Conservation (phyloP, 1,140 invertebrate genomes). For the Macrotrachela quadricornifera region DNA sequence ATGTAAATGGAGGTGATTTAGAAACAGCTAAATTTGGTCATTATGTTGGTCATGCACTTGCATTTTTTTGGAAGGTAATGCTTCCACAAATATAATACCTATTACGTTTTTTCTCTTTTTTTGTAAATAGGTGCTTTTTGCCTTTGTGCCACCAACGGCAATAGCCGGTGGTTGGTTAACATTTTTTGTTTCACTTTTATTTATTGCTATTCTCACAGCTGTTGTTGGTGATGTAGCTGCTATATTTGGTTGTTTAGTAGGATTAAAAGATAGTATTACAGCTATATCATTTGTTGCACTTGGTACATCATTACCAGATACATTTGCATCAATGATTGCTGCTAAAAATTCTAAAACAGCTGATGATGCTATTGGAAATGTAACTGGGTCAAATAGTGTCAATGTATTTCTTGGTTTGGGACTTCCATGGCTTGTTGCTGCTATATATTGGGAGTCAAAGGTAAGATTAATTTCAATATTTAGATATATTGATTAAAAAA, state of each 20-base stretch:
- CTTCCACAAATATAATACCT: too few species aligned
- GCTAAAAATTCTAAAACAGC: constrained; percentile 32
- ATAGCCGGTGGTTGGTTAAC: constrained; percentile 41
- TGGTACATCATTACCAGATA: constrained; percentile 47
- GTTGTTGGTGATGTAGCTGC: constrained; percentile 42
- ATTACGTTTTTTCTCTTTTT: too few species aligned
- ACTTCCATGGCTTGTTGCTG: constrained; percentile 42
- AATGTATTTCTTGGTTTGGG: constrained; percentile 46
- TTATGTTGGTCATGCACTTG: constrained; percentile 30
- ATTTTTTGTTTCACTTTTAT: constrained; percentile 36
- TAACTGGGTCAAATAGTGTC: constrained; percentile 35
- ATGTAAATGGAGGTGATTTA: constrained; percentile 43
- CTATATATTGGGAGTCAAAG: constrained; percentile 35
- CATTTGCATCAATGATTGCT: constrained; percentile 36
- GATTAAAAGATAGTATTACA: constrained; percentile 38
- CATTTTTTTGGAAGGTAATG: constrained; percentile 33
- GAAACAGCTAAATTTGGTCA: constrained; percentile 36
- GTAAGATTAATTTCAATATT: constrained; percentile 18
- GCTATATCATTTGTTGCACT: constrained; percentile 48
- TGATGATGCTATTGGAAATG: constrained; percentile 35
- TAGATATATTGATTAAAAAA: too few species aligned
- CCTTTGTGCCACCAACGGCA: constrained; percentile 37
- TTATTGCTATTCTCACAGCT: constrained; percentile 40
- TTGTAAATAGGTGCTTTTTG: constrained; percentile 20
- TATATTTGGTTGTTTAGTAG: constrained; percentile 43